phyloP scores from a whole-genome alignment of 2,113 vertebrate genomes.

The Tricholaema leucomelas region DNA sequence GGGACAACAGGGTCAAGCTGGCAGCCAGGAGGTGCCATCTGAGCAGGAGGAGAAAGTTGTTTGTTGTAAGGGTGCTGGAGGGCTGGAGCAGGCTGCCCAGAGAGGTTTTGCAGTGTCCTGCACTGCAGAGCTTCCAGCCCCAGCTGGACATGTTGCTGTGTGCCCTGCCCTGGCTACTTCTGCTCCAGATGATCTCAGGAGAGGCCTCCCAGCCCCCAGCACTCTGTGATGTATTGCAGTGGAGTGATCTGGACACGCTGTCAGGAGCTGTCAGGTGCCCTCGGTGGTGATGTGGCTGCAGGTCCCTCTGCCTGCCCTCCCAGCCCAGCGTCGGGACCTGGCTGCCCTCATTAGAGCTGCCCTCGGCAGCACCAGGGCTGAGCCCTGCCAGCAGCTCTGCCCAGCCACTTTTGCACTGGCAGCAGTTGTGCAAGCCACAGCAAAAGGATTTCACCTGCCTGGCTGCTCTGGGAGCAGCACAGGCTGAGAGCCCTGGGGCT shows the following conservation, averaged over 20 bases:
- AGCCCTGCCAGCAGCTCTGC: conserved; percentile 22
- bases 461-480: background rate
- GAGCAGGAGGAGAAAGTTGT: too few species aligned
- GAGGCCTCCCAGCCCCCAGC: too few species aligned
- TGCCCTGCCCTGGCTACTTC: too few species aligned
- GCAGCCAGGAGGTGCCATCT: too few species aligned
- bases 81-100: too few species aligned
- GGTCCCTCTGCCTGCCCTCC: conserved; percentile 41
- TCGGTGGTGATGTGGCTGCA: conserved; percentile 47
- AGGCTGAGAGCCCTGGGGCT: too few species aligned
- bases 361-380: conserved; percentile 49
- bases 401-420: background rate
- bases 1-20: too few species aligned
- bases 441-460: background rate
- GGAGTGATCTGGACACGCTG: conserved; percentile 1
- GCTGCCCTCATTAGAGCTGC: conserved; percentile 52
- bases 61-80: too few species aligned
- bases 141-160: too few species aligned
- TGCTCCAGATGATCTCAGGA: too few species aligned
- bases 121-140: background rate
- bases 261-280: conserved; percentile 26
- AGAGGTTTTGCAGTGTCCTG: too few species aligned
- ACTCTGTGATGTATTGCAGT: too few species aligned
- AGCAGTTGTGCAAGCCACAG: conserved; percentile 11
- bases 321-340: conserved; percentile 40